Evolutionary conservation across 1,140 invertebrate genomes (phyloP), one percentile per base, ranked within the genome.

Genomic region (Notospermus geniculatus): DNA sequence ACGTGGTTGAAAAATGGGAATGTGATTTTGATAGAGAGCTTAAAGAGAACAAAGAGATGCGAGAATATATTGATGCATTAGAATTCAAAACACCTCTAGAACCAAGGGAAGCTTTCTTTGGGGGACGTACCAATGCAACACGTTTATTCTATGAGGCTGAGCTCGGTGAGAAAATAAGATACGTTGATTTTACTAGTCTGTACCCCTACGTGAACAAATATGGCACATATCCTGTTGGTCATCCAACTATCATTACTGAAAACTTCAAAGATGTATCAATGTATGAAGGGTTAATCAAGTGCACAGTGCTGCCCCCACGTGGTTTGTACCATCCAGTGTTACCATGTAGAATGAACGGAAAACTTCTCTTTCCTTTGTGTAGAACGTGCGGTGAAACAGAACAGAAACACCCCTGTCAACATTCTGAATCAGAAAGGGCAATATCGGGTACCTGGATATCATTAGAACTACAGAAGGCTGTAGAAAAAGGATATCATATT

Each of bases 61-160:
- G 36, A 27, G 29, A n/a, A 41, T 59, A 64, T 63, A 28, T 62
- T 9, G 23, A 59, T 22, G 54, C 41, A 39, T 41, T 69, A 29
- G 46, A 64, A 32, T n/a, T 62, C 5, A 15, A 41, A 39, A 46
- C 62, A n/a, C 29, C 62, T 27, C 29, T 70, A 54, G 57, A 67
- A 19, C 62, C 68, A 17, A 43, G 73, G 39, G 71, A 79, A 39
- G 64, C 66, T 41, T 77, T 81, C 56, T 79, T 71, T 56, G 77
- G 79, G 13, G 77, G 78, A n/a, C 39, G 76, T 17, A 79, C 73
- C 22, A 73, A 74, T 62, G 75, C 72, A 28, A 70, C 67, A n/a
- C 63, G 67, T 7, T 56, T 74, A 13, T 66, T 68, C 32, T 69
- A 75, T 56, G 68, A 74, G 64, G 54, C 50, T 17, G 45, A 59